A percentile compares a stretch with the other conserved stretches of the same genome.
phyloP scores from a whole-genome alignment of 2,888 invertebrate genomes.

The Eustalomyia histrio region DNA sequence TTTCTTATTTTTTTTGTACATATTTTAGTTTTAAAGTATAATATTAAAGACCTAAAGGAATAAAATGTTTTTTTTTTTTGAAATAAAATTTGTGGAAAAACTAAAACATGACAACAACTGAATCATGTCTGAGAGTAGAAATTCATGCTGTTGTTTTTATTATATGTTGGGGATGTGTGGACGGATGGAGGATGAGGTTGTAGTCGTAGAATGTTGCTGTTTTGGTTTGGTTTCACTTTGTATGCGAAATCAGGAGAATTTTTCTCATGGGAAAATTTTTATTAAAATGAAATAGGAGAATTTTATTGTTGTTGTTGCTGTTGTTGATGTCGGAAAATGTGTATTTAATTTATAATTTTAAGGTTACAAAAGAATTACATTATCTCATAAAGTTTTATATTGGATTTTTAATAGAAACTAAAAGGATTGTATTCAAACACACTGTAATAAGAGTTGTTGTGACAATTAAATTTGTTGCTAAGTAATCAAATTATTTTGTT shows the following conservation, averaged over 20 bases:
- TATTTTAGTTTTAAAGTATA: conserved; percentile 49
- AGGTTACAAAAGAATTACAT: conserved; percentile 8
- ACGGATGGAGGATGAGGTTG: background rate
- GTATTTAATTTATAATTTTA: conserved; percentile 33
- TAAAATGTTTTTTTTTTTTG: conserved; percentile 11
- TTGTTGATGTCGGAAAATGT: conserved; percentile 27
- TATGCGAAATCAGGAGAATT: conserved; percentile 50
- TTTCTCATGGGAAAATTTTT: conserved; percentile 62
- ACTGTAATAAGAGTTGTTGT: no score
- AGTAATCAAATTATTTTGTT: no score
- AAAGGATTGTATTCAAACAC: no score
- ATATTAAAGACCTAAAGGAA: conserved; percentile 49
- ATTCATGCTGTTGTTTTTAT: conserved; percentile 13
- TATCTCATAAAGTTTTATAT: conserved; percentile 38
- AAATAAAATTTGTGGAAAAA: conserved; percentile 63
- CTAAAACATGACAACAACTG: conserved; percentile 60
- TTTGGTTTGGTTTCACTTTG: conserved; percentile 6
- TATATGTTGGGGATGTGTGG: conserved; percentile 1
- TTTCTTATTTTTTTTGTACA: background rate
- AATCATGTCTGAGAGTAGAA: conserved; percentile 60
- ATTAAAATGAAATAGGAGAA: conserved; percentile 58
- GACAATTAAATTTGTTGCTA: no score
- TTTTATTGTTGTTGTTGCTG: conserved; percentile 12
- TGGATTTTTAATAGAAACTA: background rate
- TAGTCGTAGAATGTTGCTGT: background rate